A percentile compares a stretch with the other conserved stretches of the same genome.
phyloP scores from a whole-genome alignment of 35 echinoderm and acorn worm species.

The Stichopus chloronotus region DNA sequence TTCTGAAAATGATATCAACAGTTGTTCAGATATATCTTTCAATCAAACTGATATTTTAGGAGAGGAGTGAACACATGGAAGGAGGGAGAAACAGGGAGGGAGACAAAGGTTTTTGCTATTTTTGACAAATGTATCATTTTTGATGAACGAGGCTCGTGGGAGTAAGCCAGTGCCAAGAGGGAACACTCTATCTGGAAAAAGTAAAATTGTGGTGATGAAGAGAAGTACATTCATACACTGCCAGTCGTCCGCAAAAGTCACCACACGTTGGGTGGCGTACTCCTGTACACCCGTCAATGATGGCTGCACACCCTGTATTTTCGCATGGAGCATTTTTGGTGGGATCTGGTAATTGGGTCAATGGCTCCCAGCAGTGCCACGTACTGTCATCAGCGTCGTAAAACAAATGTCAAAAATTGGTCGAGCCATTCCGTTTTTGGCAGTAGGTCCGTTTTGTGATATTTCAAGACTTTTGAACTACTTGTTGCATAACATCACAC shows the following conservation, averaged over 20 bases:
- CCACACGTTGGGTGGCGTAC: too few species aligned
- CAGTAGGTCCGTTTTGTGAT: too few species aligned
- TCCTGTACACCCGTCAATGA: too few species aligned
- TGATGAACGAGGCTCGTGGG: background rate
- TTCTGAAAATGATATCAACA: background rate
- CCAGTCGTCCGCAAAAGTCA: too few species aligned
- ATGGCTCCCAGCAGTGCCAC: constrained; percentile 2
- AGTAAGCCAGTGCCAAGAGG: background rate
- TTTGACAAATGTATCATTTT: background rate
- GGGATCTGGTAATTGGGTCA: background rate
- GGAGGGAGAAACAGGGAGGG: background rate
- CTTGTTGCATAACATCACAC: too few species aligned
- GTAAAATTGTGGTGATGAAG: too few species aligned
- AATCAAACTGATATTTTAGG: background rate
- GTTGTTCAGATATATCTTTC: background rate
- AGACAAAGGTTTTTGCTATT: too few species aligned
- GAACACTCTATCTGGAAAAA: too few species aligned
- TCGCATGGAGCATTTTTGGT: background rate
- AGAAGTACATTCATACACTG: too few species aligned
- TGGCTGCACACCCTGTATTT: too few species aligned
- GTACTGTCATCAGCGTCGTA: constrained; percentile 7
- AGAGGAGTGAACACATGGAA: background rate
- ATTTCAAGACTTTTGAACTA: too few species aligned
- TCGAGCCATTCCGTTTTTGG: background rate
- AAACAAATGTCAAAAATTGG: constrained; percentile 3